Evolutionary conservation across 2,797 vertebrate genomes (phyloP).

Genomic region (Gymnodraco acuticeps): DNA sequence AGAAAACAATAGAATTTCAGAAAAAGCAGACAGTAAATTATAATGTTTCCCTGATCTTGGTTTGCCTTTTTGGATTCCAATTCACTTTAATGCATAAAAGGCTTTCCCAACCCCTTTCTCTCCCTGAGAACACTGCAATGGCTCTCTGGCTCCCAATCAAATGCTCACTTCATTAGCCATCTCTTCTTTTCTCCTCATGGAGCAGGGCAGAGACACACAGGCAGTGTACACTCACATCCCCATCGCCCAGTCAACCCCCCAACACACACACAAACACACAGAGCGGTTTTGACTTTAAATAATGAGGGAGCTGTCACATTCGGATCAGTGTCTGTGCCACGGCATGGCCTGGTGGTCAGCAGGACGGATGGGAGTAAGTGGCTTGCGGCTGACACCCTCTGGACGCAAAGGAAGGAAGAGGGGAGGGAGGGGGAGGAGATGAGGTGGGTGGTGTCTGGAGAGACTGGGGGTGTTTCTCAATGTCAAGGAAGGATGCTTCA

Average conservation of each 20-base stretch:
- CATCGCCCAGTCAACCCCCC: constrained; percentile 29
- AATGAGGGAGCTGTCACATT: constrained; percentile 86
- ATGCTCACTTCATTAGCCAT: constrained; percentile 75
- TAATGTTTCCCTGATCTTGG: constrained; percentile 25
- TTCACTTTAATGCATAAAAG: constrained; percentile 36
- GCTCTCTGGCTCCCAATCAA: constrained; percentile 72
- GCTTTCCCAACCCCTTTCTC: constrained; percentile 32
- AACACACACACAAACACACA: no score
- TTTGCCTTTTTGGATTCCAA: constrained; percentile 36
- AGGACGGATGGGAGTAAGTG: constrained; percentile 66
- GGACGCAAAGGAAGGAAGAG: constrained; percentile 55
- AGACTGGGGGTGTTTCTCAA: not conserved
- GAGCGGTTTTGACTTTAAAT: constrained; percentile 81
- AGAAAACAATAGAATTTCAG: no score
- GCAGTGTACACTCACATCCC: constrained; percentile 29
- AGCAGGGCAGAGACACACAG: constrained; percentile 52
- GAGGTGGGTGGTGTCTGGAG: constrained; percentile 19
- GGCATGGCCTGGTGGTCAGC: constrained; percentile 80
- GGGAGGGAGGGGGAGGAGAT: not conserved
- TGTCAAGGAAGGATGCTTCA: no score
- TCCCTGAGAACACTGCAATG: constrained; percentile 53
- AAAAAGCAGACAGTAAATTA: no score
- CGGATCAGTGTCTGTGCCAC: constrained; percentile 71
- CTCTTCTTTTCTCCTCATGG: constrained; percentile 57
- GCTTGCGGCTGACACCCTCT: constrained; percentile 69